A percentile compares a stretch with the other conserved stretches of the same genome.
Evolutionary conservation across 2,113 vertebrate species (phyloP).

Genomic region (Odontophorus gujanensis): DNA sequence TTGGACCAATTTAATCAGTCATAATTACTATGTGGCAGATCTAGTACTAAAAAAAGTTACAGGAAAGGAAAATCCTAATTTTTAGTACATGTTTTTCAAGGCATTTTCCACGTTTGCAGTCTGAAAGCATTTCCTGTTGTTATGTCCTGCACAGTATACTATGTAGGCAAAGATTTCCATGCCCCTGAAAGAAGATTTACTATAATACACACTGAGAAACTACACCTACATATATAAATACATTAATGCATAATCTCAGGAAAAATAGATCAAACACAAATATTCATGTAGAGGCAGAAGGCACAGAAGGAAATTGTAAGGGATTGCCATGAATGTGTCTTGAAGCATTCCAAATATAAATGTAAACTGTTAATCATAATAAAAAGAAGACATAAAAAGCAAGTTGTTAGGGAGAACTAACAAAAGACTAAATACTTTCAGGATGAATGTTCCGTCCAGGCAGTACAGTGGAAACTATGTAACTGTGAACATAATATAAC

Average conservation of each 20-base stretch:
- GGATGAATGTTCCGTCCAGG: neutral
- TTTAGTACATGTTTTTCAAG: neutral
- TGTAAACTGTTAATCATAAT: slow-evolving; percentile 55
- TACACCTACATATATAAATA: neutral
- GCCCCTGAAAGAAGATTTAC: neutral
- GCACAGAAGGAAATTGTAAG: slow-evolving; percentile 5
- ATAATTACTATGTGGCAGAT: neutral
- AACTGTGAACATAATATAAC: neutral
- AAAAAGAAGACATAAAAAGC: slow-evolving; percentile 24
- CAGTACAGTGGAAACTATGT: neutral
- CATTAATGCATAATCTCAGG: neutral
- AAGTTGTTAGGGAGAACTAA: neutral
- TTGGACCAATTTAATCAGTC: neutral
- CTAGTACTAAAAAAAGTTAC: neutral
- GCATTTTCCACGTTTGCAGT: neutral
- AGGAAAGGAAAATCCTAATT: neutral
- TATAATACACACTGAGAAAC: neutral
- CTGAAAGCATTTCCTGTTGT: neutral
- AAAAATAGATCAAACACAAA: slow-evolving; percentile 36
- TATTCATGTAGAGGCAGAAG: neutral
- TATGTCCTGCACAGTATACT: neutral
- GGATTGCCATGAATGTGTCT: slow-evolving; percentile 1
- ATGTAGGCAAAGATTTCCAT: neutral
- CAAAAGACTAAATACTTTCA: slow-evolving; percentile 45
- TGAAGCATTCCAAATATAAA: neutral